Percentiles rank a stretch among this genome's conserved stretches.
Evolutionary conservation across 1,140 invertebrate species (phyloP).

Genomic region (Zaprionus vittiger): DNA sequence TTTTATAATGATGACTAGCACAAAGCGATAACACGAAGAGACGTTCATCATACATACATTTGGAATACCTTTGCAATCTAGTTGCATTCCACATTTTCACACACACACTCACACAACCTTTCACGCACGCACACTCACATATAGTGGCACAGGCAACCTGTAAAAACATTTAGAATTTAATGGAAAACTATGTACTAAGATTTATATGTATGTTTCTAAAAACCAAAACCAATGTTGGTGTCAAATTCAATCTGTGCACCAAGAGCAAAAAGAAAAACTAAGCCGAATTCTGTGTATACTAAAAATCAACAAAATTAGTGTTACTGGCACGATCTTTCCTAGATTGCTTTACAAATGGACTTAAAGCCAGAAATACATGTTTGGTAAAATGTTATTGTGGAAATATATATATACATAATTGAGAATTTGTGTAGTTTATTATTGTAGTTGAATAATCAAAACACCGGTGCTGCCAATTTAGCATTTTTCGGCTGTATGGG

Average conservation of each 20-base stretch:
- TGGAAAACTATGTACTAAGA: slow-evolving; percentile 32
- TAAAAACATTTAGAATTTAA: slow-evolving; percentile 42
- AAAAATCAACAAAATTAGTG: not conserved
- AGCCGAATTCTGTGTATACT: slow-evolving; percentile 25
- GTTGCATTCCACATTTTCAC: slow-evolving; percentile 22
- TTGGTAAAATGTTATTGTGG: slow-evolving; percentile 14
- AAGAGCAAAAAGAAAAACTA: not conserved
- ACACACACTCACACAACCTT: slow-evolving; percentile 19
- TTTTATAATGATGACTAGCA: slow-evolving; percentile 44
- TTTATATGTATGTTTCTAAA: slow-evolving; percentile 51
- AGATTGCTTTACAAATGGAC: slow-evolving; percentile 7
- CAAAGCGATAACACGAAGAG: slow-evolving; percentile 19
- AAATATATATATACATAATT: slow-evolving; percentile 19
- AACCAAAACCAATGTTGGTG: slow-evolving; percentile 24
- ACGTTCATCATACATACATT: slow-evolving; percentile 5
- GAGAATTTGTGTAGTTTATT: slow-evolving; percentile 9
- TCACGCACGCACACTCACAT: not conserved
- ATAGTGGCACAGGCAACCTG: slow-evolving; percentile 32
- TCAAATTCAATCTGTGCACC: slow-evolving; percentile 34
- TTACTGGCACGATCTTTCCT: slow-evolving; percentile 21
- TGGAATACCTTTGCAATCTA: slow-evolving; percentile 31
- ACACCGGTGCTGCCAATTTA: not conserved
- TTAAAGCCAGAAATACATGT: slow-evolving; percentile 20
- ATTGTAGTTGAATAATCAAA: slow-evolving; percentile 1
- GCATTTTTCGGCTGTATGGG: not conserved